These are phyloP conservation scores for Phoeniculus purpureus DNA, from an alignment of 2,797 vertebrate genomes.

Conservation along the genomic window DNA sequence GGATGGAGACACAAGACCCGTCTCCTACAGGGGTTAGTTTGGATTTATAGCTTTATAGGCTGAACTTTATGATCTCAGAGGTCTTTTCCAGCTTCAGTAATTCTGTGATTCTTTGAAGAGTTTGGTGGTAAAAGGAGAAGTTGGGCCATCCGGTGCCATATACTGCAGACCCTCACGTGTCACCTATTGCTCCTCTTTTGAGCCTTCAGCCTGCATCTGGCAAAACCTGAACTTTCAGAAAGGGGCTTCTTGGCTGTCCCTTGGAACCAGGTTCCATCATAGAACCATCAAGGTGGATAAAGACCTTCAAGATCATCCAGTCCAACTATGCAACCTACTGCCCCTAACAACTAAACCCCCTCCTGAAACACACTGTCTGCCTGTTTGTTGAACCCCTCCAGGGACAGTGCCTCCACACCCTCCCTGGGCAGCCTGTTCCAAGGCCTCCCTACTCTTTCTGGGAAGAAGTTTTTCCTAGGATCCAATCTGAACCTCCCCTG, in stretches of 20 bases:
- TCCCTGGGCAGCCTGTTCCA: too few species aligned
- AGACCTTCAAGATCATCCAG: too few species aligned
- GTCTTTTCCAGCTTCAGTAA: too few species aligned
- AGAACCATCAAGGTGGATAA: too few species aligned
- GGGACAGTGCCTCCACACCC: background rate
- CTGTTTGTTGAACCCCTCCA: too few species aligned
- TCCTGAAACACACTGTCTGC: too few species aligned
- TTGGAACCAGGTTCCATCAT: background rate
- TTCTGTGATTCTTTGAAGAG: background rate
- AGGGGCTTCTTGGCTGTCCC: background rate
- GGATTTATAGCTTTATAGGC: background rate
- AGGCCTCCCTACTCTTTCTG: too few species aligned
- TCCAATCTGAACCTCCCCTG: too few species aligned
- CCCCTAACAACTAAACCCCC: too few species aligned
- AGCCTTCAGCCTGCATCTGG: background rate
- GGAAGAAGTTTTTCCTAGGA: too few species aligned
- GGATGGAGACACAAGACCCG: background rate
- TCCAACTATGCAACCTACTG: too few species aligned
- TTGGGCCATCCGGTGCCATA: background rate
- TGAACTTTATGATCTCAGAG: too few species aligned
- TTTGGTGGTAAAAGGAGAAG: background rate
- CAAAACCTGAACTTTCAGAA: background rate
- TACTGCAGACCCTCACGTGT: background rate
- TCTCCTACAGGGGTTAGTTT: background rate
- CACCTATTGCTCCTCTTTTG: background rate